Percentiles rank a stretch among this genome's conserved stretches.
Conservation (phyloP, 1,140 invertebrate species). For the Macrosteles quadrilineatus region DNA sequence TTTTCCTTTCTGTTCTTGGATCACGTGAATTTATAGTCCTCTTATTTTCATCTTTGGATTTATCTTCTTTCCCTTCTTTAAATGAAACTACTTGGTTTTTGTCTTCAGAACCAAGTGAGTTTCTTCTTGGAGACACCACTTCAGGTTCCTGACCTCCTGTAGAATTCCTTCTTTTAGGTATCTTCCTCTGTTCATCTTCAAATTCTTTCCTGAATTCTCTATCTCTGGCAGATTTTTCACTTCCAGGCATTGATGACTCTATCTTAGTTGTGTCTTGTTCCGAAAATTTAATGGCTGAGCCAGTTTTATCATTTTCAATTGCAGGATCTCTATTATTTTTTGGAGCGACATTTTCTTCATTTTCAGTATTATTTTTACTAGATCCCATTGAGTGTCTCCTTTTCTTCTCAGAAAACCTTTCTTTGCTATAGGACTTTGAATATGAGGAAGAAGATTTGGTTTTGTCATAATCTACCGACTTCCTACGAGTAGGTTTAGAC, state of each 20-base stretch:
- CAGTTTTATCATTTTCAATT: no score
- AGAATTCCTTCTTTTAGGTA: conserved; percentile 28
- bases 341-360: no score
- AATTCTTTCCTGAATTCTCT: not conserved
- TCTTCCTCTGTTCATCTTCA: conserved; percentile 18
- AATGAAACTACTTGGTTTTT: not conserved
- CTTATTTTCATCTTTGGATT: conserved; percentile 49
- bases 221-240: no score
- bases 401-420: not conserved
- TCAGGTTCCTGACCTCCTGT: conserved; percentile 22
- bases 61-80: conserved; percentile 45
- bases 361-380: not conserved
- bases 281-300: no score
- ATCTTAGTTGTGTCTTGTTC: no score
- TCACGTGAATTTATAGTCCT: conserved; percentile 57
- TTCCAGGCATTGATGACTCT: no score
- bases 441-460: not conserved
- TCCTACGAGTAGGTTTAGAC: not conserved
- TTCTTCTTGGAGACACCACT: conserved; percentile 33
- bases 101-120: conserved; percentile 36
- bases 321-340: no score
- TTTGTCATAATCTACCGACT: not conserved
- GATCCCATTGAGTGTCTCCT: conserved; percentile 1
- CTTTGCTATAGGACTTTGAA: not conserved
- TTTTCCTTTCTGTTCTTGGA: conserved; percentile 61